phyloP scores from a whole-genome alignment of 2,888 invertebrate genomes.

The Agrotis clavis region DNA sequence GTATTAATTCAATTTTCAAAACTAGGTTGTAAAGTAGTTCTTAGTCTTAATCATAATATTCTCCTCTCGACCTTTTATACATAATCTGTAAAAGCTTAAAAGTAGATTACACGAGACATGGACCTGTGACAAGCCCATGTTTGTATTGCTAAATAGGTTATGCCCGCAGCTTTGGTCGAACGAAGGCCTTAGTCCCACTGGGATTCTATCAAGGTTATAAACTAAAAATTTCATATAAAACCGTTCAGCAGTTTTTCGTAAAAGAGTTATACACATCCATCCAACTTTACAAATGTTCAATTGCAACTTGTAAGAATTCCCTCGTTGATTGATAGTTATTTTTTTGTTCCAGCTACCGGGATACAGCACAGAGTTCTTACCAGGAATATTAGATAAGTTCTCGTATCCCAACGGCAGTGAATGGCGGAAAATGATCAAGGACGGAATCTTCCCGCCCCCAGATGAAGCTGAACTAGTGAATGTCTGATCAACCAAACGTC shows the following conservation, averaged over 20 bases:
- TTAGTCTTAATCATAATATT: not conserved
- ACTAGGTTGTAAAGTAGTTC: not conserved
- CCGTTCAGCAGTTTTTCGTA: too few species aligned
- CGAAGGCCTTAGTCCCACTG: too few species aligned
- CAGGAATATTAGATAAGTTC: constrained; percentile 93
- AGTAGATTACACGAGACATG: not conserved
- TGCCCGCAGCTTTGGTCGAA: too few species aligned
- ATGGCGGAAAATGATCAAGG: constrained; percentile 93
- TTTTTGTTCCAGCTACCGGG: constrained; percentile 92
- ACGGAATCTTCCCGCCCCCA: constrained; percentile 91
- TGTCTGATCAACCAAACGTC: constrained; percentile 53
- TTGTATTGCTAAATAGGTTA: too few species aligned
- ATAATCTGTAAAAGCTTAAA: not conserved
- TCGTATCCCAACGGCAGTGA: constrained; percentile 95
- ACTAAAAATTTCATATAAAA: too few species aligned
- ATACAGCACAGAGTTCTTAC: constrained; percentile 95
- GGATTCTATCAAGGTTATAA: too few species aligned
- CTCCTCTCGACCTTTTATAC: not conserved
- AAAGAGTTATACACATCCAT: too few species aligned
- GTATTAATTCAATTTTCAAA: not conserved
- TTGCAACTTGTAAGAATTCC: too few species aligned
- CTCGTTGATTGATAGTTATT: not conserved
- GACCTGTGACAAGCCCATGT: too few species aligned
- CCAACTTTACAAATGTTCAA: too few species aligned
- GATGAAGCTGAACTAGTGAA: constrained; percentile 86